phyloP scores from a whole-genome alignment of 2,797 vertebrate species.

The Poeciliopsis turneri region DNA sequence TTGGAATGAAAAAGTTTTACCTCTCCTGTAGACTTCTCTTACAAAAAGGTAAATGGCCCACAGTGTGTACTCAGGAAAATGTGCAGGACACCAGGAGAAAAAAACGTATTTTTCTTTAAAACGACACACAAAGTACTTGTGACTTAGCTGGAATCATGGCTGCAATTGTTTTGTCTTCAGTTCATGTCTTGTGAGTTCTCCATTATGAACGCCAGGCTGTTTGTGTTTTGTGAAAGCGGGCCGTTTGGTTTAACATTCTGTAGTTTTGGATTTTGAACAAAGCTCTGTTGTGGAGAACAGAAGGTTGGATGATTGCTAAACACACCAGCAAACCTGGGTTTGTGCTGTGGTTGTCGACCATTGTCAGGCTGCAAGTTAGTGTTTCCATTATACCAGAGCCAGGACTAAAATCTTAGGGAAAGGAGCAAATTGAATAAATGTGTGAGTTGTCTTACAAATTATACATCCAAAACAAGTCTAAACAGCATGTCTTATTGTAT shows the following conservation, averaged over 20 bases:
- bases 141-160: background rate
- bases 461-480: background rate
- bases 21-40: constrained; percentile 32
- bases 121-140: background rate
- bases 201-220: constrained; percentile 28
- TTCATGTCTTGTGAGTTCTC: constrained; percentile 9
- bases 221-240: background rate
- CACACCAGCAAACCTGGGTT: constrained; percentile 53
- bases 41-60: constrained; percentile 16
- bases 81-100: background rate
- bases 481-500: background rate
- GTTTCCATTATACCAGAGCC: constrained; percentile 32
- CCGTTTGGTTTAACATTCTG: constrained; percentile 39
- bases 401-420: constrained; percentile 44
- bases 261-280: constrained; percentile 48
- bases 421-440: constrained; percentile 38
- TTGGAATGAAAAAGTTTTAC: constrained; percentile 47
- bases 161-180: constrained; percentile 13
- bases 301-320: constrained; percentile 47
- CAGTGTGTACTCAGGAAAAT: background rate
- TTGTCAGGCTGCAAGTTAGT: constrained; percentile 36
- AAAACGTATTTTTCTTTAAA: background rate
- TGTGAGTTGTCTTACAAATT: constrained; percentile 12
- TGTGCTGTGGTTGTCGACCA: constrained; percentile 48
- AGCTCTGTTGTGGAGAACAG: constrained; percentile 36